Conservation (phyloP, 2,113 vertebrate species). For the Sinocyclocheilus grahami region DNA sequence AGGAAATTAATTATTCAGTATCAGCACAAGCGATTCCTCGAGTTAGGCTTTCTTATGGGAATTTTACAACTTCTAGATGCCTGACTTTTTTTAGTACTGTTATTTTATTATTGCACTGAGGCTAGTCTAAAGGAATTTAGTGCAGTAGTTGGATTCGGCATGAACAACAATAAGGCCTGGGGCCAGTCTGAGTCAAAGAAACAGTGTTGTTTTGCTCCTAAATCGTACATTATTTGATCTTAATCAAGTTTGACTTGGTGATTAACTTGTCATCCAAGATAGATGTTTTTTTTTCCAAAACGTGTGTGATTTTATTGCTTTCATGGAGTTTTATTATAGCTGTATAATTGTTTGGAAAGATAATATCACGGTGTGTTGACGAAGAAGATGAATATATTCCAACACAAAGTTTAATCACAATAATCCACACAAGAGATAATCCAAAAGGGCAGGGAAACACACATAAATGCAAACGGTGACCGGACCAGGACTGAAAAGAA, state of each 20-base stretch:
- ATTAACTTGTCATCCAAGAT: not conserved
- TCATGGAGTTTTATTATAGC: no score
- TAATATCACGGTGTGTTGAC: no score
- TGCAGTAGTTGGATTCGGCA: slow-evolving; percentile 7
- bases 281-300: not conserved
- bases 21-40: slow-evolving; percentile 26
- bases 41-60: slow-evolving; percentile 47
- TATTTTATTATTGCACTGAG: slow-evolving; percentile 48
- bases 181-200: not conserved
- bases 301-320: not conserved
- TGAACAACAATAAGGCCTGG: not conserved
- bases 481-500: no score
- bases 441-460: no score
- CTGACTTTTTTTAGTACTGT: slow-evolving; percentile 31
- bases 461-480: no score
- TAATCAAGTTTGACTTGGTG: not conserved
- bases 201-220: not conserved
- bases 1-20: slow-evolving; percentile 53
- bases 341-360: no score
- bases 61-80: slow-evolving; percentile 42
- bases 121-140: slow-evolving; percentile 28
- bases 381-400: no score
- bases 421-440: no score
- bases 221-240: not conserved
- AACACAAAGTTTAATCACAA: no score